phyloP scores from a whole-genome alignment of 2,888 invertebrate species.

The Monochamus alternatus region DNA sequence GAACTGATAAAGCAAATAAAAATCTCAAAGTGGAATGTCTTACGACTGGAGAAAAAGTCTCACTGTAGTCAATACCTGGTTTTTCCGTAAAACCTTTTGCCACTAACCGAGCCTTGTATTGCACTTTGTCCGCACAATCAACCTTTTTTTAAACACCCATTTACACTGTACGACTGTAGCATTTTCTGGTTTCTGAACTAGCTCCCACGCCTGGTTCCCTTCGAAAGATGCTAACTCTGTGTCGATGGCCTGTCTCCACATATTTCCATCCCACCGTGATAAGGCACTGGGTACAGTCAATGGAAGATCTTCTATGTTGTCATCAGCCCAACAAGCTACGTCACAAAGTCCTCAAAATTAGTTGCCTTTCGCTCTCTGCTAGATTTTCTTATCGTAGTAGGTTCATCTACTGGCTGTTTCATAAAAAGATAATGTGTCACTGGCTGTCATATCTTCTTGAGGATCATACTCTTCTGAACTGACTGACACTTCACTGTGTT shows the following conservation, averaged over 20 bases:
- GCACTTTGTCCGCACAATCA: too few species aligned
- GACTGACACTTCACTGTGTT: background rate
- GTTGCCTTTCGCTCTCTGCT: background rate
- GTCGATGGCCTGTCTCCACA: conserved; percentile 1
- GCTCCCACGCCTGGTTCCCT: conserved; percentile 10
- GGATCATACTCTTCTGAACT: background rate
- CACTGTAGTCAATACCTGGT: conserved; percentile 26
- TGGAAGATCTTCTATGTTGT: background rate
- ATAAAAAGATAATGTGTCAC: background rate
- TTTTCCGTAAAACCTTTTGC: conserved; percentile 7
- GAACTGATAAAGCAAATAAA: conserved; percentile 38
- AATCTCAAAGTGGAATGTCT: conserved; percentile 39
- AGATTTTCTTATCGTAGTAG: too few species aligned
- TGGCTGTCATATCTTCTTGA: background rate
- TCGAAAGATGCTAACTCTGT: conserved; percentile 2
- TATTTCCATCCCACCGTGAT: background rate
- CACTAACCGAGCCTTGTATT: too few species aligned
- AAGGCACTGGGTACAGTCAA: background rate
- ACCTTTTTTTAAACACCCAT: background rate
- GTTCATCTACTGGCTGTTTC: background rate
- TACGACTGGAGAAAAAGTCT: conserved; percentile 31
- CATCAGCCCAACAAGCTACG: background rate
- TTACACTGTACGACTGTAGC: background rate
- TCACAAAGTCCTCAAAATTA: background rate
- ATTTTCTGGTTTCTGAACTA: background rate